phyloP scores from a whole-genome alignment of 2,113 vertebrate species.

The Oenanthe melanoleuca region DNA sequence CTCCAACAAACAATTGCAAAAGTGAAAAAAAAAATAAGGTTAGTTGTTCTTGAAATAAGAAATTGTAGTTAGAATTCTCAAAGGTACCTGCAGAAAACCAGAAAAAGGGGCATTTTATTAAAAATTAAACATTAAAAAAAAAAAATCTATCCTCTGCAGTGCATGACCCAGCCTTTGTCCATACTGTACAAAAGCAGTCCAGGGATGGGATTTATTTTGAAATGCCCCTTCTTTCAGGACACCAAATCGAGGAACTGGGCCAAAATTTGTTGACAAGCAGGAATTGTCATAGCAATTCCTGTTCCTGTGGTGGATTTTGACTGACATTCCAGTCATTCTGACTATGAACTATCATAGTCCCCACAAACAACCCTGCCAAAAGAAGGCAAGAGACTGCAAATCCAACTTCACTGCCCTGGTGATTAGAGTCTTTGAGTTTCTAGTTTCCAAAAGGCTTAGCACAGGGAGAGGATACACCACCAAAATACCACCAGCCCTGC shows the following conservation, averaged over 20 bases:
- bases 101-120: neutral
- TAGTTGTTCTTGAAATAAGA: constrained; percentile 22
- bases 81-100: constrained; percentile 41
- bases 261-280: constrained; percentile 24
- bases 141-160: neutral
- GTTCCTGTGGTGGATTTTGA: neutral
- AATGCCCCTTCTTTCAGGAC: neutral
- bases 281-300: constrained; percentile 23
- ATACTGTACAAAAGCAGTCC: neutral
- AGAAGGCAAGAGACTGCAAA: constrained; percentile 46
- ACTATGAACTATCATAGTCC: constrained; percentile 24
- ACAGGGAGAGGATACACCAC: neutral
- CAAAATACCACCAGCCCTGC: neutral
- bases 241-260: constrained; percentile 23
- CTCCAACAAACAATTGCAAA: neutral
- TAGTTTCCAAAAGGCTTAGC: neutral
- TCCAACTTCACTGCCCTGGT: neutral
- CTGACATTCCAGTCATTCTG: neutral
- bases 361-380: constrained; percentile 25
- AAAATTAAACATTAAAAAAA: neutral
- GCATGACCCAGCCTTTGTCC: neutral
- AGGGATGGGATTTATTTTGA: constrained; percentile 5
- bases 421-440: constrained; percentile 11
- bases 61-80: neutral
- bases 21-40: neutral